Conservation (phyloP, 1,140 invertebrate genomes). For the Xylocopa sonorina region DNA sequence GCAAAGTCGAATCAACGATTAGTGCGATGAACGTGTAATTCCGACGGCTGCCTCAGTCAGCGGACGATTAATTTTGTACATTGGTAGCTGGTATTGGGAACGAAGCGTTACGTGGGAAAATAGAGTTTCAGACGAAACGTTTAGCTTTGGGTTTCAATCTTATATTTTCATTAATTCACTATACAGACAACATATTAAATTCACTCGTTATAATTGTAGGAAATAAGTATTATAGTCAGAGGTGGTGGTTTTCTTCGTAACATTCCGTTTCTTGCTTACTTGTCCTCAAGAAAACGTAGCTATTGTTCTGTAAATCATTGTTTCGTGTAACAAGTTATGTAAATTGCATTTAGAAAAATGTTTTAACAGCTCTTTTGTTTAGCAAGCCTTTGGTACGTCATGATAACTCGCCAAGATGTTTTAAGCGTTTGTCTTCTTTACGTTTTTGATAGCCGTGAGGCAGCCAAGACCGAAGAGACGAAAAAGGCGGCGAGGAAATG, state of each 20-base stretch:
- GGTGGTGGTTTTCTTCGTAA: too few relatives aligned
- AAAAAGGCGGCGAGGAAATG: conserved; percentile 37
- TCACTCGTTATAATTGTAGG: too few relatives aligned
- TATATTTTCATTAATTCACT: neutral
- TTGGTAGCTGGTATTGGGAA: conserved; percentile 37
- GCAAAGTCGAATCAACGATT: neutral
- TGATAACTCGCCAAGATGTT: neutral
- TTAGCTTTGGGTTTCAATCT: neutral
- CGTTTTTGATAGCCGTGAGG: conserved; percentile 32
- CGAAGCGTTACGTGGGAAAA: conserved; percentile 43
- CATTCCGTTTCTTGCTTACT: too few relatives aligned
- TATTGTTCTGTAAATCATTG: too few relatives aligned
- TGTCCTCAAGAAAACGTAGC: too few relatives aligned
- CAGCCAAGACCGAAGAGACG: neutral
- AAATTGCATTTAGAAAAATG: neutral
- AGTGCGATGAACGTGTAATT: conserved; percentile 30
- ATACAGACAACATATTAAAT: too few relatives aligned
- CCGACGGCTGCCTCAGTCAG: conserved; percentile 26
- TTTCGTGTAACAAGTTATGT: neutral
- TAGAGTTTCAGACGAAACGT: conserved; percentile 41
- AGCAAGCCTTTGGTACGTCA: neutral
- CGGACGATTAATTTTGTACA: conserved; percentile 62
- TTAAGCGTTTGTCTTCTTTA: conserved; percentile 16
- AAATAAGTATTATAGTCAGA: too few relatives aligned
- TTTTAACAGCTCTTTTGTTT: neutral